Evolutionary conservation across 2,888 invertebrate species (phyloP).

Genomic region (Erpobdella octoculata): DNA sequence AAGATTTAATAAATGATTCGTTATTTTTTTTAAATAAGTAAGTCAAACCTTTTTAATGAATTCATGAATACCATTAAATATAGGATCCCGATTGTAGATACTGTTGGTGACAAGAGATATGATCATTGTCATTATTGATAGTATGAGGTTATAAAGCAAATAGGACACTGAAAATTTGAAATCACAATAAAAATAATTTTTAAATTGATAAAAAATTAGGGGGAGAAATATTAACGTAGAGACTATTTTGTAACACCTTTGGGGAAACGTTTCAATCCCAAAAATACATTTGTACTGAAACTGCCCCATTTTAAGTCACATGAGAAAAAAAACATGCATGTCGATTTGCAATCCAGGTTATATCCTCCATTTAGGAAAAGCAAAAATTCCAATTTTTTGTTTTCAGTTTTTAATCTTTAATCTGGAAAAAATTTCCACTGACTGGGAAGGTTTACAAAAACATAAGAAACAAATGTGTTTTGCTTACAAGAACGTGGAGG

Average conservation of each 20-base stretch:
- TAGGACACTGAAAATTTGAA: neutral
- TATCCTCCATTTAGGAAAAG: too few species aligned
- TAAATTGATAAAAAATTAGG: neutral
- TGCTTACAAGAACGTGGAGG: too few species aligned
- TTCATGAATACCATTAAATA: neutral
- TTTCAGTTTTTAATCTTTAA: too few species aligned
- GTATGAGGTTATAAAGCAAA: neutral
- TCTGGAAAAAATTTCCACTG: too few species aligned
- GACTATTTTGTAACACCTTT: neutral
- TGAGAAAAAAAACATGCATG: too few species aligned
- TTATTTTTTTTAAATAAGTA: neutral
- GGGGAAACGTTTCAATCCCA: neutral
- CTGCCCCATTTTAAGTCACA: too few species aligned
- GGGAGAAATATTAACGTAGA: neutral
- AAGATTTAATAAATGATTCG: neutral
- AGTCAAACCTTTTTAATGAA: constrained; percentile 10
- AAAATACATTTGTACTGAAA: too few species aligned
- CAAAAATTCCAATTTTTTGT: too few species aligned
- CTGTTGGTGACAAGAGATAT: constrained; percentile 10
- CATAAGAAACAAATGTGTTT: too few species aligned
- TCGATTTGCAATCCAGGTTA: too few species aligned
- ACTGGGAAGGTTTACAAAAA: too few species aligned
- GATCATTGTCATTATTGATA: constrained; percentile 1
- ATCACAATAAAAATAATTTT: neutral
- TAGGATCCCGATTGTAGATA: neutral